phyloP scores from a whole-genome alignment of 1,140 invertebrate genomes.

The Eurosta solidaginis region DNA sequence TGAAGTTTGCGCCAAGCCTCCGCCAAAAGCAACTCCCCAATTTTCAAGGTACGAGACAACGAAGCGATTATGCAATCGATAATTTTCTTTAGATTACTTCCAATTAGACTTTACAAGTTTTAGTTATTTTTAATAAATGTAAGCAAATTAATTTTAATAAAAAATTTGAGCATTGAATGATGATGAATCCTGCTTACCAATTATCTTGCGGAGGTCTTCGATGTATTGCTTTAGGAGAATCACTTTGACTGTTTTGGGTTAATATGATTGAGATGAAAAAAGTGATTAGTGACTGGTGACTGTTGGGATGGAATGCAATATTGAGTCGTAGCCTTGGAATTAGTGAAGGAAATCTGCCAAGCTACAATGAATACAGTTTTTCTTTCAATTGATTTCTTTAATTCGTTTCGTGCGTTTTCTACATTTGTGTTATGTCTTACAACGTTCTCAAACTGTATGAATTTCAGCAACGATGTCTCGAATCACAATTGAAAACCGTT shows the following conservation, averaged over 20 bases:
- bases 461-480: background rate
- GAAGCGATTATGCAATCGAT: background rate
- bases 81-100: background rate
- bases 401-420: background rate
- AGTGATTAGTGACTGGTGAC: constrained; percentile 27
- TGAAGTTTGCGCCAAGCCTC: background rate
- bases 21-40: background rate
- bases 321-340: background rate
- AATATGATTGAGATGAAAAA: background rate
- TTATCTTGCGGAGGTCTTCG: constrained; percentile 61
- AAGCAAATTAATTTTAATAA: background rate
- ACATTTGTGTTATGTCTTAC: constrained; percentile 12
- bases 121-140: background rate
- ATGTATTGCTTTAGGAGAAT: constrained; percentile 60
- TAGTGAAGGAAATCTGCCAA: background rate
- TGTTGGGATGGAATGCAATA: background rate
- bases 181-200: constrained; percentile 52
- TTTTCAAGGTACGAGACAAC: background rate
- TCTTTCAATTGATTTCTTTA: background rate
- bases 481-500: background rate
- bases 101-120: background rate
- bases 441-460: background rate
- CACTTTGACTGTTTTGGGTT: constrained; percentile 53
- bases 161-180: background rate
- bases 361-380: background rate